Percentiles rank a stretch among this genome's conserved stretches.
Conservation (phyloP, 2,888 invertebrate genomes). For the Nomada fabriciana region DNA sequence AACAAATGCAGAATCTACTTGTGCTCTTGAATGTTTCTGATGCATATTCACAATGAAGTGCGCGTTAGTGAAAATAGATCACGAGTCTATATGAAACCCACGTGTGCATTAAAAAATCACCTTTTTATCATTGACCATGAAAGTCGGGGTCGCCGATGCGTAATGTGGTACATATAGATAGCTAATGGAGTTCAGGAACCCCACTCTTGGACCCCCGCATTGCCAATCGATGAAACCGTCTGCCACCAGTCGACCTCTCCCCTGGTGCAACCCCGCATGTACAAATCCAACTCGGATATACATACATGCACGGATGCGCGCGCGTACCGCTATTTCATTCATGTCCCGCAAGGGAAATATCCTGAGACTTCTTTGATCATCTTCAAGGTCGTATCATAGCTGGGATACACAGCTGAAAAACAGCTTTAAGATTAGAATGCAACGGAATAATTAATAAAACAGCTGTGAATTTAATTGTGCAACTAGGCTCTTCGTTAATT, state of each 20-base stretch:
- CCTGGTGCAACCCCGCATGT: slow-evolving; percentile 62
- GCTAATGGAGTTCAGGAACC: slow-evolving; percentile 66
- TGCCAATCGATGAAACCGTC: slow-evolving; percentile 79
- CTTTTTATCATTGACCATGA: slow-evolving; percentile 71
- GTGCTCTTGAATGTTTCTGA: neutral
- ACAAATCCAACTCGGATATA: slow-evolving; percentile 28
- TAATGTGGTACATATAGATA: slow-evolving; percentile 57
- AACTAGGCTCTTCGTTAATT: neutral
- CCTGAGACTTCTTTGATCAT: slow-evolving; percentile 15
- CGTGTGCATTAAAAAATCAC: slow-evolving; percentile 40
- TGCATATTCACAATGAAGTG: neutral
- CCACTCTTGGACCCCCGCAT: slow-evolving; percentile 68
- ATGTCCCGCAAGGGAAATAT: slow-evolving; percentile 42
- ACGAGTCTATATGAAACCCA: slow-evolving; percentile 10
- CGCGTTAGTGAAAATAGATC: neutral
- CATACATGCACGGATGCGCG: neutral
- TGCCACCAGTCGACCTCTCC: slow-evolving; percentile 68
- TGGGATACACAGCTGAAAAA: neutral
- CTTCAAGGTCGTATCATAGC: slow-evolving; percentile 36
- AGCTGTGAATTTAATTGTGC: neutral
- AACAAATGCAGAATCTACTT: neutral
- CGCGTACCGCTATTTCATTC: slow-evolving; percentile 58
- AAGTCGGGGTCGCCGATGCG: slow-evolving; percentile 64
- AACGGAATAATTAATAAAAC: neutral
- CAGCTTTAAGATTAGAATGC: neutral